Base-by-base conservation (phyloP, 2,113 vertebrate genomes). In the Hepsetus odoe region DNA sequence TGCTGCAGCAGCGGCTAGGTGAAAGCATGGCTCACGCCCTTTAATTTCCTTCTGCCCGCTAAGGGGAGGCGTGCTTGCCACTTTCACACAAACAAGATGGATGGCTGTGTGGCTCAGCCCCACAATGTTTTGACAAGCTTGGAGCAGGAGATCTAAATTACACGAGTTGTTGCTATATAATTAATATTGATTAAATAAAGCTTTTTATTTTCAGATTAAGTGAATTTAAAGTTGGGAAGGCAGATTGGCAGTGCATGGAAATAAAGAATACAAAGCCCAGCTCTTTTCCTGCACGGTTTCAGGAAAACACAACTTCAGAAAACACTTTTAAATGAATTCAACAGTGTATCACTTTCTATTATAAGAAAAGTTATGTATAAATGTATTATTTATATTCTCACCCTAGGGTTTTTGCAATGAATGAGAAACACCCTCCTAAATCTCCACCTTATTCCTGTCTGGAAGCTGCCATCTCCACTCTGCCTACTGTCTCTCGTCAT, bases 11-110 rank as follows among this genome's bases (percentile, higher is more conserved):
- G n/a, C 24, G 51, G 51, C 14, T 58, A 59, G 56, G 53, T 62
- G 66, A 74, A 65, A 40, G 55, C 59, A 71, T 16, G 16, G 24
- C 66, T 61, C 42, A 38, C 33, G 42, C 59, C 74, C 30, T 58
- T 49, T 44, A 13, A 74, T 51, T 66, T 68, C 68, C 49, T 49
- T n/a, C 18, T 53, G 32, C 58, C 51, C 49, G 74, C 65, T 44
- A 24, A 53, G 14, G 58, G 7, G 16, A 68, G 16, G 69, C 18
- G 30, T 59, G 58, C 67, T 58, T 30, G 40, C 33, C 59, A 51
- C 68, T 82, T 38, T 46, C 26, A 67, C 68, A 59, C 14, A 85
- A 88, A 81, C 79, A 82, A 59, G 74, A 86, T 62, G 69, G 75
- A 83, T 80, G 12, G 28, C 35, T n/a, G 44, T 44, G 64, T n/a